A percentile compares a stretch with the other conserved stretches of the same genome.
These are phyloP conservation scores for Dissostichus mawsoni DNA, from an alignment of 2,113 vertebrate genomes.

Conservation along the genomic window DNA sequence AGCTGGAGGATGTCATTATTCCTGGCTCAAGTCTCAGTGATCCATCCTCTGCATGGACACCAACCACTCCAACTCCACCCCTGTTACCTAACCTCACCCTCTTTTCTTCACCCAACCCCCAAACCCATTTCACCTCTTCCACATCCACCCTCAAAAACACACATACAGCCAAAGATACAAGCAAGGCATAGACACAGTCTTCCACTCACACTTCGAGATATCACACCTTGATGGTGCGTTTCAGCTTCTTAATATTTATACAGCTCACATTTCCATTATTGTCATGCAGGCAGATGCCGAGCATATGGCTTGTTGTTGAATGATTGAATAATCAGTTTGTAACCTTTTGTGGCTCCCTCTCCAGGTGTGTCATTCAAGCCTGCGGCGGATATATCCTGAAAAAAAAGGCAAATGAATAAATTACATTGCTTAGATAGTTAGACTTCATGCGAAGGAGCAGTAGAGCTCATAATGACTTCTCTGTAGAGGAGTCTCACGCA, in stretches of 20 bases:
- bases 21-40: constrained; percentile 38
- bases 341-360: constrained; percentile 69
- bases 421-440: constrained; percentile 55
- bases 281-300: constrained; percentile 68
- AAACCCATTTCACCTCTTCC: constrained; percentile 5
- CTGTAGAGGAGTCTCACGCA: constrained; percentile 43
- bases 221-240: constrained; percentile 53
- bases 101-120: not conserved
- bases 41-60: constrained; percentile 40
- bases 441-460: constrained; percentile 52
- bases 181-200: constrained; percentile 19
- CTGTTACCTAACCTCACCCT: constrained; percentile 38
- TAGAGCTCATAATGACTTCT: constrained; percentile 61
- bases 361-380: constrained; percentile 70
- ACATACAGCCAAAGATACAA: not conserved
- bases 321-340: constrained; percentile 80
- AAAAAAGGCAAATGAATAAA: constrained; percentile 67
- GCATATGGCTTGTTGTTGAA: constrained; percentile 73
- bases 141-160: constrained; percentile 5
- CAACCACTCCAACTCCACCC: constrained; percentile 28
- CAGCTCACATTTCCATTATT: constrained; percentile 73
- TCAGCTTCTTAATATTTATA: constrained; percentile 79
- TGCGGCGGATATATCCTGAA: constrained; percentile 38
- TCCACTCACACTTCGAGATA: constrained; percentile 42
- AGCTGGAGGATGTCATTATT: constrained; percentile 55